Conservation (phyloP, 2,888 invertebrate species). For the Metalampra italica region DNA sequence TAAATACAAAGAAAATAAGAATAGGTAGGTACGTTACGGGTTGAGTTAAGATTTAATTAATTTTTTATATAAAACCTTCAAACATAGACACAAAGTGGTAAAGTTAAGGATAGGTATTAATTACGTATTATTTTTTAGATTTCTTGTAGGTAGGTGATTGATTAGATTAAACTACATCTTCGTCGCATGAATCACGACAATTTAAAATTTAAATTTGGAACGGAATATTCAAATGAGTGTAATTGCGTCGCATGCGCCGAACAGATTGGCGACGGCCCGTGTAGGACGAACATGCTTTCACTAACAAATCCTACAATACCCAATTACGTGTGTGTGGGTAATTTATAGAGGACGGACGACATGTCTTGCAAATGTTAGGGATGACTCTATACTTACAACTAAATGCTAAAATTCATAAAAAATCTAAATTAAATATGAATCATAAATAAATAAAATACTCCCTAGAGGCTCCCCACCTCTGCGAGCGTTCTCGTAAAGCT, state of each 20-base stretch:
- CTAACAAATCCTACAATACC: slow-evolving; percentile 38
- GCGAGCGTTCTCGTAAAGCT: no score
- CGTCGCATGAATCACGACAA: slow-evolving; percentile 47
- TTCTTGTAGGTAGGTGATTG: no score
- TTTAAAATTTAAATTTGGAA: slow-evolving; percentile 57
- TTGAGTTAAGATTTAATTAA: no score
- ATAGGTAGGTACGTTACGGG: no score
- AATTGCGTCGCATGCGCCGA: slow-evolving; percentile 43
- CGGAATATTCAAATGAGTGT: slow-evolving; percentile 59
- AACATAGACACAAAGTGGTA: no score
- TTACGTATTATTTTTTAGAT: background rate
- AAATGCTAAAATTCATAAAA: no score
- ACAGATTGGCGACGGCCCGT: slow-evolving; percentile 31
- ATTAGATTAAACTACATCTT: slow-evolving; percentile 5
- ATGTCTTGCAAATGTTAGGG: background rate
- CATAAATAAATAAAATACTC: no score
- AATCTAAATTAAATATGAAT: no score
- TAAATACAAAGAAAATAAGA: no score
- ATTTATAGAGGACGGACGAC: slow-evolving; percentile 21
- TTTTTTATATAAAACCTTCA: no score
- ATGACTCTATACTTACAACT: background rate
- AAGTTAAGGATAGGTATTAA: no score
- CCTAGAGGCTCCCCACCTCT: no score
- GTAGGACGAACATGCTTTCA: slow-evolving; percentile 54
- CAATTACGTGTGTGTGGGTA: slow-evolving; percentile 30